A percentile compares a stretch with the other conserved stretches of the same genome.
Conservation (phyloP, 92 coral and sea anemone species). For the Umimayanthus chanpuru region DNA sequence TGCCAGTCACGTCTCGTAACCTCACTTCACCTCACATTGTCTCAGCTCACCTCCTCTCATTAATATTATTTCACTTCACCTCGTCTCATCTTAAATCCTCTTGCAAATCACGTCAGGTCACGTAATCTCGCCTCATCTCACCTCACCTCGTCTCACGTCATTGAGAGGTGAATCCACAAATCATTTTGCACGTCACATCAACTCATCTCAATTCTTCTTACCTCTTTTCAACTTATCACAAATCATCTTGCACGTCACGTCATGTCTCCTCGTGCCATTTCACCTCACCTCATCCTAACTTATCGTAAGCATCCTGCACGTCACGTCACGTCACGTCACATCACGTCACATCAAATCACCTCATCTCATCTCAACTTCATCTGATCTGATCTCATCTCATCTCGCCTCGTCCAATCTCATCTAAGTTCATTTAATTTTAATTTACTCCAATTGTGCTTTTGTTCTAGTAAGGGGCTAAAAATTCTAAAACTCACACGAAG, state of each 20-base stretch:
- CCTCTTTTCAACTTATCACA: not conserved
- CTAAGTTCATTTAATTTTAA: not conserved
- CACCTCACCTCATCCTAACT: not conserved
- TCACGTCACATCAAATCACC: not conserved
- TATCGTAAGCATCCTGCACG: not conserved
- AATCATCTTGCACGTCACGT: not conserved
- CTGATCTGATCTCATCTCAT: not conserved
- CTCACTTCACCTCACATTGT: not conserved
- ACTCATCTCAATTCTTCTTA: not conserved
- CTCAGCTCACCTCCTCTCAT: not conserved
- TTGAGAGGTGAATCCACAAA: not conserved
- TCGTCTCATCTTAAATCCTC: too few relatives aligned
- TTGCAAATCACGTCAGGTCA: not conserved
- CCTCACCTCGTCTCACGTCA: not conserved
- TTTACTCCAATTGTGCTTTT: too few relatives aligned
- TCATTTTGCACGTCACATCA: not conserved
- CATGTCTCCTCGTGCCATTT: not conserved
- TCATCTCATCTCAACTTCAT: not conserved
- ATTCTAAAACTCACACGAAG: not conserved
- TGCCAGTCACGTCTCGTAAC: too few relatives aligned
- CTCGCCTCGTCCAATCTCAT: not conserved
- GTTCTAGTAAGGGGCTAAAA: not conserved
- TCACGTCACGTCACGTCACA: not conserved
- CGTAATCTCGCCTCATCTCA: not conserved
- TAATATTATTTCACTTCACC: too few relatives aligned